A percentile compares a stretch with the other conserved stretches of the same genome.
Evolutionary conservation across 2,797 vertebrate species (phyloP).

Genomic region (Mergus octosetaceus): DNA sequence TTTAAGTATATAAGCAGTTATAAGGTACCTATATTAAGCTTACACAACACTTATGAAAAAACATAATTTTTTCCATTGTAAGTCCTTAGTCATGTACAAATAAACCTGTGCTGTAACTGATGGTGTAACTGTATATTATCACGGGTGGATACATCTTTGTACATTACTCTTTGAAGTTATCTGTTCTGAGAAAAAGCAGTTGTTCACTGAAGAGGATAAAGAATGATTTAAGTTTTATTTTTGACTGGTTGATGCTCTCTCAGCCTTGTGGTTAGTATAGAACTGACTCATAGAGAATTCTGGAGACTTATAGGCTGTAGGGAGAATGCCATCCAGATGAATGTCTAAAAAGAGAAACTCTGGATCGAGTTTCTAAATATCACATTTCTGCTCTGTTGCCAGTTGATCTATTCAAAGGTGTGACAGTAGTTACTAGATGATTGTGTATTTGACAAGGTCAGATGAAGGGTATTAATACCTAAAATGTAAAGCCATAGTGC

Average conservation of each 20-base stretch:
- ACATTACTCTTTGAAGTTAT: conserved; percentile 52
- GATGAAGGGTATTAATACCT: conserved; percentile 31
- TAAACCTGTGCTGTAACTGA: background rate
- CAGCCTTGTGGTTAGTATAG: conserved; percentile 65
- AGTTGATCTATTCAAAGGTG: conserved; percentile 75
- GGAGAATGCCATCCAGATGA: conserved; percentile 72
- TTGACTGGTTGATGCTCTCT: conserved; percentile 64
- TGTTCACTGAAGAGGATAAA: conserved; percentile 64
- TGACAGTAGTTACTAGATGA: conserved; percentile 77
- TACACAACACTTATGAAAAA: background rate
- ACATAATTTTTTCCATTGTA: background rate
- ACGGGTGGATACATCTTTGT: conserved; percentile 14
- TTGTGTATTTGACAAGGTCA: conserved; percentile 65
- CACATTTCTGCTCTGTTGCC: conserved; percentile 74
- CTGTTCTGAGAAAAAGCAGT: conserved; percentile 46
- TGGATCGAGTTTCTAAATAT: conserved; percentile 80
- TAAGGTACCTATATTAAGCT: background rate
- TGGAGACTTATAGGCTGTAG: conserved; percentile 71
- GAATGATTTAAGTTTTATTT: conserved; percentile 78
- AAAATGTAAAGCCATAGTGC: background rate
- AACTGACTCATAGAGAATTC: conserved; percentile 82
- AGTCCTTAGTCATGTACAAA: background rate
- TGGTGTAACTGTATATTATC: background rate
- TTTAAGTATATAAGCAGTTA: background rate
- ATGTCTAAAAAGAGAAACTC: conserved; percentile 78